phyloP scores from a whole-genome alignment of 2,888 invertebrate genomes.

The Amaurobius ferox region DNA sequence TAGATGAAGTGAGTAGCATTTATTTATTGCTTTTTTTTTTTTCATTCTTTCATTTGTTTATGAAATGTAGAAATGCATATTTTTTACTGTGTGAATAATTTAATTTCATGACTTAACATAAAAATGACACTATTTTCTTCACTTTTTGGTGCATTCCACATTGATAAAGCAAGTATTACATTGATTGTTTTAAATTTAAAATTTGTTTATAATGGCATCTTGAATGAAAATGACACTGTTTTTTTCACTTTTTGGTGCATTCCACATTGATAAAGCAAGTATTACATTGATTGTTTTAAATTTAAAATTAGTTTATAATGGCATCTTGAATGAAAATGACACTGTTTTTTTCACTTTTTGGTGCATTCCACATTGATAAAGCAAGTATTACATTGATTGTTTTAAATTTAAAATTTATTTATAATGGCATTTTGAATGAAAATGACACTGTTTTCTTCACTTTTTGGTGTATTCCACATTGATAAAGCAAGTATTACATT shows the following conservation, averaged over 20 bases:
- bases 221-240: too few relatives aligned
- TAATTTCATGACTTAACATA: too few relatives aligned
- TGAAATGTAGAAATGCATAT: not conserved
- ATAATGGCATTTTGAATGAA: too few relatives aligned
- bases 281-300: not conserved
- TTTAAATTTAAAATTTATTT: too few relatives aligned
- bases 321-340: too few relatives aligned
- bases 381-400: slow-evolving; percentile 5
- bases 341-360: not conserved
- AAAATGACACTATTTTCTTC: too few relatives aligned
- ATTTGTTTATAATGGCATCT: too few relatives aligned
- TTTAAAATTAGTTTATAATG: too few relatives aligned
- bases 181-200: too few relatives aligned
- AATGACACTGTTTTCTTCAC: not conserved
- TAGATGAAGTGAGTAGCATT: slow-evolving; percentile 44
- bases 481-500: slow-evolving; percentile 24
- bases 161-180: slow-evolving; percentile 28
- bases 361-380: slow-evolving; percentile 21
- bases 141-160: slow-evolving; percentile 3
- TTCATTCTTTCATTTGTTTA: too few relatives aligned
- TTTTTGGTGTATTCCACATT: not conserved
- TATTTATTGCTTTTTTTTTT: too few relatives aligned
- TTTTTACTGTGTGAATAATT: not conserved
- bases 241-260: not conserved
- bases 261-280: slow-evolving; percentile 31